Base-by-base conservation (phyloP, 2,113 vertebrate genomes). In the Telmatochromis sp. region DNA sequence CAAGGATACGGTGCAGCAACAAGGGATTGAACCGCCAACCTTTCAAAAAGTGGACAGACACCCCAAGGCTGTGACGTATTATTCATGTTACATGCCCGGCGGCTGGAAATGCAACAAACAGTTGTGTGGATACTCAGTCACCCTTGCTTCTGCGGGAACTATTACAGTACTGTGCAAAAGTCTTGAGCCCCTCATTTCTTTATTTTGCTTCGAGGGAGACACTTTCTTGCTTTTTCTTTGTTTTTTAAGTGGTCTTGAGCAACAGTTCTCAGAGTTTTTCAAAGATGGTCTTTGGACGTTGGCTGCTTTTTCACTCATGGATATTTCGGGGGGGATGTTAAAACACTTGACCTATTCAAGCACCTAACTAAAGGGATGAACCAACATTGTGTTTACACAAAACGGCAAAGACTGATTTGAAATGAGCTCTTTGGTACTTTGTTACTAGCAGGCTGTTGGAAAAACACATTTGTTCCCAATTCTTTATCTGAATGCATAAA, bases 61-160 rank as follows among this genome's bases (percentile, higher is more conserved):
- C 19, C 33, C 3, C 11, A 78, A 12, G 71, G 42, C 71, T 15
- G 15, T 19, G 9, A 26, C 2, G 4, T 47, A 75, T 15, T 4
- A 50, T 28, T 47, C 42, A 31, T 7, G 15, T 75, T 47, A 28
- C 71, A 11, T 28, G 23, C 68, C 40, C 14, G 6, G 14, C 5
- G 0, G 42, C 21, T 75, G 23, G 14, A 75, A 45, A 47, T 42
- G 4, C 42, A 47, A 47, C 17, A 1, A 75, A 75, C 23, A 19
- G 13, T 23, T 23, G 21, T 45, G 40, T 26, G 13, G 37, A 42
- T 15, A 14, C 21, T 13, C 12, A 0, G n/a, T 71, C 1, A 42
- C 0, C 21, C n/a, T 73, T 45, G 40, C 65, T 21, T 73, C 65
- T 45, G 37, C 0, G 3, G 12, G 3, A 26, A 73, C 21, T 11